Conservation (phyloP, 92 coral and sea anemone genomes). For the Metridium senile region DNA sequence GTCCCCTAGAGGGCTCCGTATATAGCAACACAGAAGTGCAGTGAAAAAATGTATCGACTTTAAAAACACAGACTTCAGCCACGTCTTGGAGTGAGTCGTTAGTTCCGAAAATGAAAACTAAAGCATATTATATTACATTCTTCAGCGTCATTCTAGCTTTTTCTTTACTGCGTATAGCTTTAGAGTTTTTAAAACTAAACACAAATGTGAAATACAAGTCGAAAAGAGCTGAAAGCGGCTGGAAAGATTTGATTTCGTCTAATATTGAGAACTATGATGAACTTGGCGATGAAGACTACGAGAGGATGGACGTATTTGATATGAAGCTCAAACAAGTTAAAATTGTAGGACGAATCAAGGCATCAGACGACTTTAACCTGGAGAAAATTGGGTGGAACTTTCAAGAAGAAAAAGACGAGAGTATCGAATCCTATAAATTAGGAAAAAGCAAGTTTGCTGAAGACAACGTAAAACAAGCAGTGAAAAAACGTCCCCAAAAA, state of each 20-base stretch:
- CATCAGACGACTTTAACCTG: background rate
- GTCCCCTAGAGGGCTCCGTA: no score
- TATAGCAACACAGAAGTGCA: no score
- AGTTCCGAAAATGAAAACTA: background rate
- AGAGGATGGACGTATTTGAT: slow-evolving; percentile 7
- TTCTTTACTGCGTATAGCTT: background rate
- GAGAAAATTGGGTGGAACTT: background rate
- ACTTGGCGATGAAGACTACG: background rate
- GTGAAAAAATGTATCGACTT: background rate
- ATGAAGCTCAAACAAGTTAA: slow-evolving; percentile 7
- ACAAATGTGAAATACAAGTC: background rate
- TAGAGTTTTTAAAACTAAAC: background rate
- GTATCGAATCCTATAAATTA: background rate
- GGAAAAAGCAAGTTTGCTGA: background rate
- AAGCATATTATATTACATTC: background rate
- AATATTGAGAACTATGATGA: background rate
- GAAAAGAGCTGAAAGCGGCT: background rate
- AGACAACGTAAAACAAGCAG: background rate
- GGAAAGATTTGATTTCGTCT: background rate
- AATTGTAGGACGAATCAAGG: background rate
- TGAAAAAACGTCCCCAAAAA: background rate
- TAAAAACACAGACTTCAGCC: background rate
- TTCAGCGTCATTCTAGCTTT: background rate
- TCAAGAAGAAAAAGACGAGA: background rate
- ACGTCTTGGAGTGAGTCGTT: background rate